phyloP scores from a whole-genome alignment of 35 echinoderm and acorn worm genomes.

The Ophiothrix spiculata region DNA sequence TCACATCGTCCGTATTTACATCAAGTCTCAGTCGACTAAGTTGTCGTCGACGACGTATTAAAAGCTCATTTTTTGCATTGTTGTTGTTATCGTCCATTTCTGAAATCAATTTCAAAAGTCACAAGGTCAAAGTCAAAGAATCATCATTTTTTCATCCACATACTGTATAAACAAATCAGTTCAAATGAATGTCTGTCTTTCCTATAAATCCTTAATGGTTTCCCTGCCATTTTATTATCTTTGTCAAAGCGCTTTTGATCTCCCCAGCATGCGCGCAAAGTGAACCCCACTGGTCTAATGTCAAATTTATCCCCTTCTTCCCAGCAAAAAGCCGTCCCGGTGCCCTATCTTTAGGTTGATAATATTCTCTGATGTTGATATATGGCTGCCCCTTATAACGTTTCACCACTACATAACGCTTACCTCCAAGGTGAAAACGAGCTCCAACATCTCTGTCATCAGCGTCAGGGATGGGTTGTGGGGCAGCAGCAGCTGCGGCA shows the following conservation, averaged over 20 bases:
- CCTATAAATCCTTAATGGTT: too few species aligned
- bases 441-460: not conserved
- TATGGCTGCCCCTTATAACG: not conserved
- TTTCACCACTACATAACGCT: conserved; percentile 1
- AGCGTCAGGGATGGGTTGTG: not conserved
- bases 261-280: not conserved
- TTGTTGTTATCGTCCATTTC: too few species aligned
- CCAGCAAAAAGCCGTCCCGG: not conserved
- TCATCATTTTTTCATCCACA: too few species aligned
- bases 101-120: too few species aligned
- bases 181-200: too few species aligned
- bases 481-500: not conserved
- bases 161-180: too few species aligned
- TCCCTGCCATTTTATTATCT: too few species aligned
- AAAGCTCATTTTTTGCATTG: too few species aligned
- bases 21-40: too few species aligned
- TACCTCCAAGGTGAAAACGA: conserved; percentile 4
- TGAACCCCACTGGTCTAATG: not conserved
- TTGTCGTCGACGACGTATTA: too few species aligned
- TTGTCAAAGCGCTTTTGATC: not conserved
- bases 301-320: conserved; percentile 21
- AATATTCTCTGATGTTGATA: conserved; percentile 24
- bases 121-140: too few species aligned
- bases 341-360: not conserved
- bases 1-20: too few species aligned